phyloP scores from a whole-genome alignment of 1,140 invertebrate genomes.

The Thrips palmi region DNA sequence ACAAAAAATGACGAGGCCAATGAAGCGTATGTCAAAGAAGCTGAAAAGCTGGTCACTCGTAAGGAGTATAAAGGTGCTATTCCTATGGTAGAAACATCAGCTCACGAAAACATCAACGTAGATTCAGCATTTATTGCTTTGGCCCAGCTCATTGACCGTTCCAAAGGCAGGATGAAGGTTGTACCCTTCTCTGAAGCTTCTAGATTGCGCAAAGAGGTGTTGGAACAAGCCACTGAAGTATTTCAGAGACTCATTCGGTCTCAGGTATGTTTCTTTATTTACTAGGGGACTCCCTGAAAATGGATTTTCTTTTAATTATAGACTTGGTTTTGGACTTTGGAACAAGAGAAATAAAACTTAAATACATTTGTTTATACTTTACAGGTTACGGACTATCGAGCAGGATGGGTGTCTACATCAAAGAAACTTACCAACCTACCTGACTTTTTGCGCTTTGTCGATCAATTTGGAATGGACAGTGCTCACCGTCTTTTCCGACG shows the following conservation, averaged over 20 bases:
- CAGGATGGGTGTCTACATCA: conserved; percentile 67
- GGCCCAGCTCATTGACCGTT: conserved; percentile 78
- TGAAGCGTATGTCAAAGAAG: conserved; percentile 73
- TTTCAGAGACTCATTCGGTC: conserved; percentile 67
- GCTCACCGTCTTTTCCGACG: conserved; percentile 62
- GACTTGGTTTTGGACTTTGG: neutral
- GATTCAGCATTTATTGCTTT: conserved; percentile 83
- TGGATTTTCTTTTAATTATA: neutral
- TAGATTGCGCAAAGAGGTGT: conserved; percentile 63
- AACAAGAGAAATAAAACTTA: conserved; percentile 11
- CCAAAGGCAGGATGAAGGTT: conserved; percentile 44
- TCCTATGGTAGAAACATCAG: conserved; percentile 82
- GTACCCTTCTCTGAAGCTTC: conserved; percentile 76
- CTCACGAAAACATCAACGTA: conserved; percentile 93
- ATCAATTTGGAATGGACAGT: conserved; percentile 73
- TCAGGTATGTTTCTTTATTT: conserved; percentile 31
- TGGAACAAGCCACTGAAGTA: conserved; percentile 75
- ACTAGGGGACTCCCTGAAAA: neutral
- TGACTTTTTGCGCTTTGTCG: conserved; percentile 80
- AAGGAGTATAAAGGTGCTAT: conserved; percentile 85
- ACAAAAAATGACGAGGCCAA: conserved; percentile 93
- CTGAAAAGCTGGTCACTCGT: conserved; percentile 66
- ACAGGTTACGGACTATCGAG: conserved; percentile 53
- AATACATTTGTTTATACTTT: conserved; percentile 1
- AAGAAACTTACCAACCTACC: conserved; percentile 73